Conservation (phyloP, 2,888 invertebrate genomes). For the Nomada flava region DNA sequence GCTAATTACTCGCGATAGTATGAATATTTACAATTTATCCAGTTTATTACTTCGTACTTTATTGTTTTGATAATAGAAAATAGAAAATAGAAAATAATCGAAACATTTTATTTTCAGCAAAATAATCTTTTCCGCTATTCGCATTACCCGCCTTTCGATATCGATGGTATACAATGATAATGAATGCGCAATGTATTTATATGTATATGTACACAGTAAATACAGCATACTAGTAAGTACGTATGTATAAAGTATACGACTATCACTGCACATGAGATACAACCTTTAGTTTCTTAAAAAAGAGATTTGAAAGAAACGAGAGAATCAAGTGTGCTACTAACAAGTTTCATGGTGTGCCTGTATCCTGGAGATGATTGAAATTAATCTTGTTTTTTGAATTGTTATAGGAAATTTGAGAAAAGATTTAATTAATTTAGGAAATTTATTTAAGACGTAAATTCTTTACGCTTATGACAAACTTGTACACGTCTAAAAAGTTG, state of each 20-base stretch:
- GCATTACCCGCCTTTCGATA: constrained; percentile 11
- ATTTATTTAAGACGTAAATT: neutral
- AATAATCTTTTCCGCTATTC: neutral
- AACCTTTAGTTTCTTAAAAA: constrained; percentile 3
- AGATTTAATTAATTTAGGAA: neutral
- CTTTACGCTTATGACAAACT: neutral
- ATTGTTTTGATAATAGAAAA: neutral
- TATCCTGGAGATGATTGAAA: neutral
- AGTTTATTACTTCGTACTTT: neutral
- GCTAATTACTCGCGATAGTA: neutral
- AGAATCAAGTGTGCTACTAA: neutral
- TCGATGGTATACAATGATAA: too few species aligned
- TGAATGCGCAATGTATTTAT: too few species aligned
- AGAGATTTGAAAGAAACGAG: neutral
- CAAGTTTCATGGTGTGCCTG: neutral
- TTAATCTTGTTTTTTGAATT: neutral
- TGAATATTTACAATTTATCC: neutral
- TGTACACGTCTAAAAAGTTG: neutral
- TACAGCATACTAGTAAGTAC: neutral
- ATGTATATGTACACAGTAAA: too few species aligned
- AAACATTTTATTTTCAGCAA: neutral
- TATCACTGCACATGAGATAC: constrained; percentile 3
- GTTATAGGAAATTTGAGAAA: neutral
- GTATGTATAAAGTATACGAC: neutral
- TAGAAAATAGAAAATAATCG: too few species aligned